Percentiles rank a stretch among this genome's conserved stretches.
phyloP scores from a whole-genome alignment of 2,888 invertebrate genomes.

The Timandra comae region DNA sequence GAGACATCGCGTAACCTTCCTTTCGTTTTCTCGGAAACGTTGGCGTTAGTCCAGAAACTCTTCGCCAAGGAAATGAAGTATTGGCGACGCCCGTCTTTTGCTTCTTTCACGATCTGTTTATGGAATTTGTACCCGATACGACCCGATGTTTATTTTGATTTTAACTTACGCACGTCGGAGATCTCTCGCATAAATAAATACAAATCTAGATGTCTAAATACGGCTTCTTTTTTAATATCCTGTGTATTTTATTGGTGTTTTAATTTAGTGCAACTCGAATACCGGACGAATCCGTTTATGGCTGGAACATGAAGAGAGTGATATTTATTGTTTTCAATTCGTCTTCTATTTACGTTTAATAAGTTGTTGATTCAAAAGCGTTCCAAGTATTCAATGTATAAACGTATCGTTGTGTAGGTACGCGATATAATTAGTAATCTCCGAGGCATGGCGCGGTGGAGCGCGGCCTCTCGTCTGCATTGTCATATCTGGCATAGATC shows the following conservation, averaged over 20 bases:
- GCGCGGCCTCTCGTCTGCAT: constrained; percentile 36
- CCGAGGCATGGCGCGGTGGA: constrained; percentile 33
- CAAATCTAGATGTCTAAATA: constrained; percentile 20
- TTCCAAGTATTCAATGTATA: neutral
- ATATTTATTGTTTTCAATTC: constrained; percentile 8
- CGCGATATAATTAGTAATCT: constrained; percentile 35
- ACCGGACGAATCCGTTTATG: constrained; percentile 12
- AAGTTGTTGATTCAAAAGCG: constrained; percentile 1
- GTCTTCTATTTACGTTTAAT: constrained; percentile 1
- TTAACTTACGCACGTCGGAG: constrained; percentile 38
- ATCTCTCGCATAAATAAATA: constrained; percentile 26
- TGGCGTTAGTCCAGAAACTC: constrained; percentile 57
- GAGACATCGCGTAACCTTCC: constrained; percentile 74
- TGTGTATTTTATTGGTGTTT: constrained; percentile 16
- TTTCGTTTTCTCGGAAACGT: constrained; percentile 68
- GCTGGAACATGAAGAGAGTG: constrained; percentile 6
- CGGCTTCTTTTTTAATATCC: constrained; percentile 15
- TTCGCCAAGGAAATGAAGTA: constrained; percentile 65
- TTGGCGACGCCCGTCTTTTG: constrained; percentile 58
- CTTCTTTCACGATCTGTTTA: constrained; percentile 62
- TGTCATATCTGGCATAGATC: constrained; percentile 46
- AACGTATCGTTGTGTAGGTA: constrained; percentile 1
- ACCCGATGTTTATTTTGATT: constrained; percentile 49
- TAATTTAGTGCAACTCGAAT: constrained; percentile 13
- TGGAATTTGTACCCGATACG: constrained; percentile 55